Percentiles rank a stretch among this genome's conserved stretches.
phyloP scores from a whole-genome alignment of 2,888 invertebrate genomes.

The Synanthedon formicaeformis region DNA sequence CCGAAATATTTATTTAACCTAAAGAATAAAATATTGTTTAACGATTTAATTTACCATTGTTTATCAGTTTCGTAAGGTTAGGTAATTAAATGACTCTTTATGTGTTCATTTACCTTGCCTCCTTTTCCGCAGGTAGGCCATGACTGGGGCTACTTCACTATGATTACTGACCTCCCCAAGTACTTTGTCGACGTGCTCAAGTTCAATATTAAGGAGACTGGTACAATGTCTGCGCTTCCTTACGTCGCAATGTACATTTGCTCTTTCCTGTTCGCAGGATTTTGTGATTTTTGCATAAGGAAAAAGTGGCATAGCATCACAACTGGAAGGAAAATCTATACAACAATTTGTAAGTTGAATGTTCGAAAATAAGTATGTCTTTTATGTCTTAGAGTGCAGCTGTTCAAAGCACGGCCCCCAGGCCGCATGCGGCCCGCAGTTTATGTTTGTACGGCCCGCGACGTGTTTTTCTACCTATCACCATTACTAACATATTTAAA shows the following conservation, averaged over 20 bases:
- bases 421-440: too few species aligned
- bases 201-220: constrained; percentile 74
- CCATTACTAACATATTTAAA: too few species aligned
- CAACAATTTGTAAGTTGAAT: constrained; percentile 69
- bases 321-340: constrained; percentile 73
- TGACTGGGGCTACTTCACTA: constrained; percentile 77
- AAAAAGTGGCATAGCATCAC: constrained; percentile 70
- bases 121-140: constrained; percentile 65
- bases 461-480: too few species aligned
- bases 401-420: too few species aligned
- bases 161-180: constrained; percentile 77
- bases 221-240: constrained; percentile 73
- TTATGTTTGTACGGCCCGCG: too few species aligned
- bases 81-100: background rate
- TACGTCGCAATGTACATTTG: constrained; percentile 75
- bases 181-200: constrained; percentile 75
- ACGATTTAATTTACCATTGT: too few species aligned
- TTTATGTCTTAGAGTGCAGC: too few species aligned
- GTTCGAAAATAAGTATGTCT: too few species aligned
- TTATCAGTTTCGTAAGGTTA: too few species aligned
- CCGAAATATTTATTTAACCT: too few species aligned
- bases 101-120: background rate
- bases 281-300: constrained; percentile 75
- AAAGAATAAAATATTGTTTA: background rate
- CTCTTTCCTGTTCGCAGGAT: constrained; percentile 71